phyloP scores from a whole-genome alignment of 2,888 invertebrate species.

The Ephialtes manifestator region DNA sequence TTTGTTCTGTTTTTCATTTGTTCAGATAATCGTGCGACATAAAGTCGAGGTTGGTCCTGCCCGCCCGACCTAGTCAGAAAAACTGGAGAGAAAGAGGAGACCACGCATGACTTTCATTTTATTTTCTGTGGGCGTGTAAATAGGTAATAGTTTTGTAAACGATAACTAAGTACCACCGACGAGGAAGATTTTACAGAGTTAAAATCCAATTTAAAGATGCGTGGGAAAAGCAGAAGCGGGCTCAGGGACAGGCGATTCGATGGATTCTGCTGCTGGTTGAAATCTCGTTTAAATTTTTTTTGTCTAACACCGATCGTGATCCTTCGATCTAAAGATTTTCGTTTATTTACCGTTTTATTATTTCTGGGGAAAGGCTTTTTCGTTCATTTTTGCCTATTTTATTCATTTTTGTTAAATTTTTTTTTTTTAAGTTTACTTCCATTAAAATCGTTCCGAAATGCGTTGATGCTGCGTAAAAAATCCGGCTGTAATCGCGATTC shows the following conservation, averaged over 20 bases:
- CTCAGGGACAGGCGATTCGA: slow-evolving; percentile 43
- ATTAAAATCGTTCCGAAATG: slow-evolving; percentile 20
- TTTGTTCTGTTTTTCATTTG: slow-evolving; percentile 19
- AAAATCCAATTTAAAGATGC: slow-evolving; percentile 17
- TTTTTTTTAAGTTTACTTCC: slow-evolving; percentile 10
- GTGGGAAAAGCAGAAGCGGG: slow-evolving; percentile 37
- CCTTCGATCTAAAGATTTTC: slow-evolving; percentile 28
- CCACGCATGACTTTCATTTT: slow-evolving; percentile 52
- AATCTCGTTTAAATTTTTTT: slow-evolving; percentile 24
- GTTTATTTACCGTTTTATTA: slow-evolving; percentile 21
- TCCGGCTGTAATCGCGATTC: slow-evolving; percentile 10
- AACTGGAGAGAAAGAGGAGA: slow-evolving; percentile 26
- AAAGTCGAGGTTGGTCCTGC: slow-evolving; percentile 42
- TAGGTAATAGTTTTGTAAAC: slow-evolving; percentile 77
- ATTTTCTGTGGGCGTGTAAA: slow-evolving; percentile 76
- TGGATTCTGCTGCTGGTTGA: not conserved
- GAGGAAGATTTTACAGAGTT: slow-evolving; percentile 19
- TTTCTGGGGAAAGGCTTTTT: slow-evolving; percentile 32
- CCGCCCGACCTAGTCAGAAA: slow-evolving; percentile 53
- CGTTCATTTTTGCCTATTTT: slow-evolving; percentile 27
- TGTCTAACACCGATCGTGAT: slow-evolving; percentile 28
- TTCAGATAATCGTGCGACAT: slow-evolving; percentile 34
- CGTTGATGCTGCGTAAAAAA: slow-evolving; percentile 27
- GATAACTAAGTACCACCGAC: slow-evolving; percentile 71
- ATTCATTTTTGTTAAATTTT: slow-evolving; percentile 30